Evolutionary conservation across 1,140 invertebrate species (phyloP).

Genomic region (Parapsyche elsis): DNA sequence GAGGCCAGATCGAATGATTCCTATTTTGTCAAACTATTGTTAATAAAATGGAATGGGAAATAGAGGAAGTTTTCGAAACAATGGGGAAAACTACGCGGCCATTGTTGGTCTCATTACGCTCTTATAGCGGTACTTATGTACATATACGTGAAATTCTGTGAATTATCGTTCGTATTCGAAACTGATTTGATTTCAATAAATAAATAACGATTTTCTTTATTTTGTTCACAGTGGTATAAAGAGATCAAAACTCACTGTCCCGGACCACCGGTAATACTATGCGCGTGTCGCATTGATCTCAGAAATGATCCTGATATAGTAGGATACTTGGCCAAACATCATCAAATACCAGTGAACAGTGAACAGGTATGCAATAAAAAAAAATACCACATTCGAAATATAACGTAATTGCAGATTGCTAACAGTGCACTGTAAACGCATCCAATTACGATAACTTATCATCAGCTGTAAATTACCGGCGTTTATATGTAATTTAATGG

Average conservation of each 20-base stretch:
- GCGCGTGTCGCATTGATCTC: slow-evolving; percentile 73
- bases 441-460: not conserved
- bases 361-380: slow-evolving; percentile 65
- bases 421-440: not conserved
- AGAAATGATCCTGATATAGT: slow-evolving; percentile 68
- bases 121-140: not conserved
- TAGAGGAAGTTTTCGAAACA: slow-evolving; percentile 1
- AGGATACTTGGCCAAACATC: slow-evolving; percentile 66
- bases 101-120: not conserved
- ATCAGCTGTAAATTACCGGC: not conserved
- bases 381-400: too few relatives aligned
- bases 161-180: not conserved
- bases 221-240: slow-evolving; percentile 70
- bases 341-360: slow-evolving; percentile 68
- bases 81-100: not conserved
- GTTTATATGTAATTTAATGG: too few relatives aligned
- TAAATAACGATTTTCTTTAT: slow-evolving; percentile 55
- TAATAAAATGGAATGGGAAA: slow-evolving; percentile 5
- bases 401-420: not conserved
- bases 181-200: too few relatives aligned
- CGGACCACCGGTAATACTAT: slow-evolving; percentile 73
- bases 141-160: not conserved
- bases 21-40: slow-evolving; percentile 15
- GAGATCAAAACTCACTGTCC: slow-evolving; percentile 76
- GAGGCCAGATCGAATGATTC: not conserved